Evolutionary conservation across 2,113 vertebrate species (phyloP).

Genomic region (Euleptes europaea): DNA sequence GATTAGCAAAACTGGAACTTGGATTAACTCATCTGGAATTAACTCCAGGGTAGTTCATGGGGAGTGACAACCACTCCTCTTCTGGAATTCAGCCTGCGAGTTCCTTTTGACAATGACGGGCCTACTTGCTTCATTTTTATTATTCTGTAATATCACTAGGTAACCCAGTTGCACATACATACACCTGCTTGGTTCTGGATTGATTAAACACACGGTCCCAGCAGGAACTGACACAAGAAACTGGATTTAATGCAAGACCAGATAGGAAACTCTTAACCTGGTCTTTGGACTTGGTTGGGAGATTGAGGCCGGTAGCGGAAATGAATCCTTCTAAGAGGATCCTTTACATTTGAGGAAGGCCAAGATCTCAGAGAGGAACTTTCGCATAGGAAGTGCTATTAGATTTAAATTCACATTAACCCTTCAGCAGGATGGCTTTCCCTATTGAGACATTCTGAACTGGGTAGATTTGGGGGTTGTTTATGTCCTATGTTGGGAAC

Average conservation of each 20-base stretch:
- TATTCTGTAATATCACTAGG: not conserved
- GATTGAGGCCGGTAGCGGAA: not conserved
- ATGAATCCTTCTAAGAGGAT: not conserved
- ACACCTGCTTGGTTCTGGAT: not conserved
- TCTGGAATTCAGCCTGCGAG: not conserved
- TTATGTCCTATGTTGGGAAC: not conserved
- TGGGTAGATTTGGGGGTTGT: not conserved
- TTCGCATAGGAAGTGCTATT: not conserved
- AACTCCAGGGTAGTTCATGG: not conserved
- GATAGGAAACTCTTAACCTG: not conserved
- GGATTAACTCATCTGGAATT: not conserved
- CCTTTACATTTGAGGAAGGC: not conserved
- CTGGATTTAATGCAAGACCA: not conserved
- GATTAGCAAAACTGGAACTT: no score
- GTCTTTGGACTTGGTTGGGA: not conserved
- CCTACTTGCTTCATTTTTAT: not conserved
- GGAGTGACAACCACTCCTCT: not conserved
- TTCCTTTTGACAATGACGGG: not conserved
- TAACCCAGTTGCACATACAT: not conserved
- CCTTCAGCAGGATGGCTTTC: not conserved
- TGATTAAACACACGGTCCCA: not conserved
- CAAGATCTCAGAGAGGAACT: not conserved
- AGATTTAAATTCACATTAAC: not conserved
- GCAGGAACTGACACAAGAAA: not conserved
- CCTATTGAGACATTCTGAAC: not conserved